Evolutionary conservation across 2,113 vertebrate genomes (phyloP).

Genomic region (Pteropus alecto): DNA sequence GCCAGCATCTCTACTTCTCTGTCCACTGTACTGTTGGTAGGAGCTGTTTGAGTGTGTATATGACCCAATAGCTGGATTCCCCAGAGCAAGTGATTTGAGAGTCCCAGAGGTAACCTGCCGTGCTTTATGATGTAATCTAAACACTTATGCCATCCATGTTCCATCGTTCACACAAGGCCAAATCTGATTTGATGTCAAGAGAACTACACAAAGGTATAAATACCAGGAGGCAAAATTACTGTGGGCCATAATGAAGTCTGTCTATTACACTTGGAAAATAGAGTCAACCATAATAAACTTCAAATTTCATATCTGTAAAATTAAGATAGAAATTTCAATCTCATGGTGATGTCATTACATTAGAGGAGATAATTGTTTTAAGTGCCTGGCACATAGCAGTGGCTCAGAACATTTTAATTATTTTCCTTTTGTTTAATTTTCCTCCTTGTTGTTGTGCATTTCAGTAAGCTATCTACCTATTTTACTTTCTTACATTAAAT

Average conservation of each 20-base stretch:
- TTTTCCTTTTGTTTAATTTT: not conserved
- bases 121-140: not conserved
- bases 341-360: not conserved
- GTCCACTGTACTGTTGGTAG: no score
- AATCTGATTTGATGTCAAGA: no score
- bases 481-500: not conserved
- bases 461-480: not conserved
- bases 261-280: not conserved
- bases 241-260: not conserved
- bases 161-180: not conserved
- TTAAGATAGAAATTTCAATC: not conserved
- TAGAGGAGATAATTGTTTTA: not conserved
- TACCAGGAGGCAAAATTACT: not conserved
- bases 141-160: not conserved
- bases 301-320: not conserved
- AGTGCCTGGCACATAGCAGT: not conserved
- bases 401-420: not conserved
- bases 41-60: not conserved
- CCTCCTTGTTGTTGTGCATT: not conserved
- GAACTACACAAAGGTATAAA: not conserved
- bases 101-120: rapidly evolving
- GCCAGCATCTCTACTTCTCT: not conserved
- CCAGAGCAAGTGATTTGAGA: not conserved
- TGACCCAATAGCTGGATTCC: not conserved
- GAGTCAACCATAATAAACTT: not conserved